phyloP scores from a whole-genome alignment of 2,113 vertebrate genomes.

The Acrocephalus kingi region DNA sequence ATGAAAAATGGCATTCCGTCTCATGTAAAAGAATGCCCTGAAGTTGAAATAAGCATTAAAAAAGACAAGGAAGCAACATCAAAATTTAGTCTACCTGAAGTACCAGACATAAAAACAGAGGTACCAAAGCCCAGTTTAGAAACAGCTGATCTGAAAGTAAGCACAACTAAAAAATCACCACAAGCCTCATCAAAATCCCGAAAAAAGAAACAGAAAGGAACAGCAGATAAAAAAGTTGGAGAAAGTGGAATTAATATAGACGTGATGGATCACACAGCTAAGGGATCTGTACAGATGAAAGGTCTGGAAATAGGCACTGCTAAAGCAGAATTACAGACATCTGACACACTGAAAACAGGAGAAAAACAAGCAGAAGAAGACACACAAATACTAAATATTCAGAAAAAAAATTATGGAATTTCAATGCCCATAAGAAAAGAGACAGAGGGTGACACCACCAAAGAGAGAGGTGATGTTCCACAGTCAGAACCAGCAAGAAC shows the following conservation, averaged over 20 bases:
- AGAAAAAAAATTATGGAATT: not conserved
- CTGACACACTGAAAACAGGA: not conserved
- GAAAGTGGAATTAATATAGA: not conserved
- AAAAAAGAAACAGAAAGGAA: conserved; percentile 55
- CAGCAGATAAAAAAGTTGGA: not conserved
- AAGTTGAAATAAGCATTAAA: conserved; percentile 67
- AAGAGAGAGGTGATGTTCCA: not conserved
- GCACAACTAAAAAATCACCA: not conserved
- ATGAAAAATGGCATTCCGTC: conserved; percentile 13
- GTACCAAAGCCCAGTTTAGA: not conserved
- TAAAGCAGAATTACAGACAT: not conserved
- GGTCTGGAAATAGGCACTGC: conserved; percentile 5
- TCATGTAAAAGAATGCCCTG: conserved; percentile 10
- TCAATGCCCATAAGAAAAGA: not conserved
- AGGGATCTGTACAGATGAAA: not conserved
- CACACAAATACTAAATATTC: not conserved
- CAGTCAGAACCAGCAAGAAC: not conserved
- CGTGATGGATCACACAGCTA: accelerated
- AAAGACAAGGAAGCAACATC: conserved; percentile 19
- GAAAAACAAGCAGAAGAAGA: not conserved
- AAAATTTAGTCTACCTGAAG: not conserved
- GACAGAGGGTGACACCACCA: not conserved
- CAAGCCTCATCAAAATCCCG: not conserved
- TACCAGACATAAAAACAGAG: not conserved
- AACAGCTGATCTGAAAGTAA: not conserved